A percentile compares a stretch with the other conserved stretches of the same genome.
These are phyloP conservation scores for Halichondria panicea DNA, from an alignment of 37 sponge, comb jelly and placozoan species.

Conservation along the genomic window DNA sequence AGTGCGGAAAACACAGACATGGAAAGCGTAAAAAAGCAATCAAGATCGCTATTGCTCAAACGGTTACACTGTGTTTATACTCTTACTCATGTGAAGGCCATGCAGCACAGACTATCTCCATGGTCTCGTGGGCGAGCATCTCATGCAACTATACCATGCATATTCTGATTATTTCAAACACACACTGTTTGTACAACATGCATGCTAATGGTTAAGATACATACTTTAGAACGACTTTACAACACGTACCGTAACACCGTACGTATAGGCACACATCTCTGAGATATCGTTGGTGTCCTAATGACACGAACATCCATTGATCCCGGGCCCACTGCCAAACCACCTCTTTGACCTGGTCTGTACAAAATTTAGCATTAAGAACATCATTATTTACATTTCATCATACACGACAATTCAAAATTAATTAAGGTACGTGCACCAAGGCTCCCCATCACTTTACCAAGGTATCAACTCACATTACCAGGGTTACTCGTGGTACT, in stretches of 20 bases:
- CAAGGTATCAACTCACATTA: no score
- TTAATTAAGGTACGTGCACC: no score
- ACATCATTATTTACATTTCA: neutral
- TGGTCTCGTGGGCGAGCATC: conserved; percentile 60
- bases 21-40: no score
- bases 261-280: conserved; percentile 44
- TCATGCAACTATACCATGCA: conserved; percentile 43
- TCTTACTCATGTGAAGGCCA: conserved; percentile 63
- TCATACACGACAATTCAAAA: no score
- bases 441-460: no score
- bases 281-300: conserved; percentile 64
- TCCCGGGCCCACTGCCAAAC: conserved; percentile 87
- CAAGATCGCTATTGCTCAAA: no score
- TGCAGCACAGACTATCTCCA: conserved; percentile 66
- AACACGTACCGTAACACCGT: no score
- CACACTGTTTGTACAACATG: no score
- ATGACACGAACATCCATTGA: conserved; percentile 79
- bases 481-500: neutral
- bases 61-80: conserved; percentile 3
- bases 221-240: no score
- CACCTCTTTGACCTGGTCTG: conserved; percentile 83
- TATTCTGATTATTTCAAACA: neutral
- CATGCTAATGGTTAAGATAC: neutral
- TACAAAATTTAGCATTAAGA: neutral
- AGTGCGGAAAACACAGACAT: conserved; percentile 5